Evolutionary conservation across 2,797 vertebrate genomes (phyloP).

Genomic region (Periophthalmus magnuspinnatus): DNA sequence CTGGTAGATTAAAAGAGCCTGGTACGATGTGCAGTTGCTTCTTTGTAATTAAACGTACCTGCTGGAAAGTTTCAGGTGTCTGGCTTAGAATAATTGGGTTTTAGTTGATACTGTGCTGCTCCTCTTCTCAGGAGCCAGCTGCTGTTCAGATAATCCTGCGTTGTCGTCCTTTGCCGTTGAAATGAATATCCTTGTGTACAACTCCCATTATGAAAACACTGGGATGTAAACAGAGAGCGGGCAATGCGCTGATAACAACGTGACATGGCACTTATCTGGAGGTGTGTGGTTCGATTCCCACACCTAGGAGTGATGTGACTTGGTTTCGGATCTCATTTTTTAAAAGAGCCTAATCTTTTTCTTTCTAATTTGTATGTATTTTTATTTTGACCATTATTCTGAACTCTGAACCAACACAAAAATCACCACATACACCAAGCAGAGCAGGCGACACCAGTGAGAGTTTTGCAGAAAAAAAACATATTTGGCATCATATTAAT

Average conservation of each 20-base stretch:
- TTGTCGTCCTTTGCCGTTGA: slow-evolving; percentile 33
- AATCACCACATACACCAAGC: too few relatives aligned
- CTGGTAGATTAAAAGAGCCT: slow-evolving; percentile 51
- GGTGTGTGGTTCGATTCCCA: background rate
- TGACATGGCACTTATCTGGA: slow-evolving; percentile 4
- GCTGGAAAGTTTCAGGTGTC: slow-evolving; percentile 32
- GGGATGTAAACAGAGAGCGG: background rate
- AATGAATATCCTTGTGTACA: slow-evolving; percentile 26
- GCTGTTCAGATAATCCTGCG: slow-evolving; percentile 8
- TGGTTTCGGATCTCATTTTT: too few relatives aligned
- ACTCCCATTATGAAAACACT: background rate
- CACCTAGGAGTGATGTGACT: too few relatives aligned
- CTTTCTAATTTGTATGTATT: too few relatives aligned
- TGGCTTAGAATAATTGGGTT: slow-evolving; percentile 35
- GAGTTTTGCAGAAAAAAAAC: too few relatives aligned
- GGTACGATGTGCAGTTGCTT: slow-evolving; percentile 38
- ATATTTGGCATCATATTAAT: too few relatives aligned
- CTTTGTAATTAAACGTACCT: slow-evolving; percentile 62
- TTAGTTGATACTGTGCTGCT: slow-evolving; percentile 28
- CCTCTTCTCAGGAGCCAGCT: slow-evolving; percentile 4
- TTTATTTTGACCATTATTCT: too few relatives aligned
- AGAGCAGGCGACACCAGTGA: too few relatives aligned
- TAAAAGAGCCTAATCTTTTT: too few relatives aligned
- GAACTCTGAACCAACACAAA: too few relatives aligned
- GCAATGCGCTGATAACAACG: slow-evolving; percentile 7